phyloP scores from a whole-genome alignment of 2,888 invertebrate genomes.

The Eupeodes luniger region DNA sequence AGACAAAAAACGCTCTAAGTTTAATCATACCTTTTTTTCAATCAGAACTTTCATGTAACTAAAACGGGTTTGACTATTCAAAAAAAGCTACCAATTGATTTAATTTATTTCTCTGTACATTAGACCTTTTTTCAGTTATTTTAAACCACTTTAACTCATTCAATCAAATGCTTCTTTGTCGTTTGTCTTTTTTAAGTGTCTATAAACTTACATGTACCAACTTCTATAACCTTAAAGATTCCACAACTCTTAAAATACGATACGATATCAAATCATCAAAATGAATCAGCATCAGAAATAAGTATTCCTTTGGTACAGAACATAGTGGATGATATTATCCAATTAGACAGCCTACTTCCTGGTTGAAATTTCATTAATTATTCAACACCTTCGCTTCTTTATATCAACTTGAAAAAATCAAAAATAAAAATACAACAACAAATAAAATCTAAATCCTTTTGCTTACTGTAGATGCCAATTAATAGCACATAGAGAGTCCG shows the following conservation, averaged over 20 bases:
- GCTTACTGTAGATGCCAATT: constrained; percentile 71
- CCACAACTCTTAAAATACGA: not conserved
- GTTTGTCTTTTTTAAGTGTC: not conserved
- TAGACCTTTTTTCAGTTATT: not conserved
- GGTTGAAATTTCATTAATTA: constrained; percentile 72
- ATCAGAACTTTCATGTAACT: no score
- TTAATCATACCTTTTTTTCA: no score
- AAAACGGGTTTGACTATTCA: no score
- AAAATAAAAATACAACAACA: not conserved
- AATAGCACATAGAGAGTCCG: constrained; percentile 37
- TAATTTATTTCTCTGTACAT: not conserved
- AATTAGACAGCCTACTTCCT: constrained; percentile 69
- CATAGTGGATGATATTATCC: constrained; percentile 17
- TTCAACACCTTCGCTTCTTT: constrained; percentile 71
- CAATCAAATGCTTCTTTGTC: not conserved
- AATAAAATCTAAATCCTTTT: constrained; percentile 21
- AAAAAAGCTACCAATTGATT: no score
- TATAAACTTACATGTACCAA: not conserved
- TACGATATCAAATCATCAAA: constrained; percentile 4
- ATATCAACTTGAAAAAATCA: constrained; percentile 60
- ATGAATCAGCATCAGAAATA: constrained; percentile 16
- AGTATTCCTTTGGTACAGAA: not conserved
- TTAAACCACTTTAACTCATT: no score
- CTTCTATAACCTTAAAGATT: not conserved
- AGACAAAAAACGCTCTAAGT: no score